Percentiles rank a stretch among this genome's conserved stretches.
phyloP scores from a whole-genome alignment of 1,140 invertebrate genomes.

The Caerostris extrusa region DNA sequence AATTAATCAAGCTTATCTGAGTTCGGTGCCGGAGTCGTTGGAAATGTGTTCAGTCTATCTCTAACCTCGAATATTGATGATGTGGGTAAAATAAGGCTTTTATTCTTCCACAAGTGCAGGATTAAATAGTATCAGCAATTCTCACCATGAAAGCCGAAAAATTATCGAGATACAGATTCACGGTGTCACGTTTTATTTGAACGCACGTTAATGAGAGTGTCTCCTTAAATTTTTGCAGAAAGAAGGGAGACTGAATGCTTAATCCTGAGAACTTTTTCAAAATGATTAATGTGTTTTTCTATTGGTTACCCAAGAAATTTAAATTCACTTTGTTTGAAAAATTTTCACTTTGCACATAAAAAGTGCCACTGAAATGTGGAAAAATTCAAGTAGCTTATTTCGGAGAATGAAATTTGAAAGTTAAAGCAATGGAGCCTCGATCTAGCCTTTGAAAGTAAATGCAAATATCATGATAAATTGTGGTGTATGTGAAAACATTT shows the following conservation, averaged over 20 bases:
- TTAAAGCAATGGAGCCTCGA: too few species aligned
- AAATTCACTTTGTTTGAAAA: neutral
- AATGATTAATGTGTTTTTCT: conserved; percentile 50
- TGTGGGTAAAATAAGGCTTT: conserved; percentile 49
- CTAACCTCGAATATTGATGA: conserved; percentile 69
- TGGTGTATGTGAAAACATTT: too few species aligned
- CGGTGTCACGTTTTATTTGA: conserved; percentile 25
- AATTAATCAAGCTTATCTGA: conserved; percentile 70
- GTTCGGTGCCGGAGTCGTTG: neutral
- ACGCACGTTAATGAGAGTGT: conserved; percentile 12
- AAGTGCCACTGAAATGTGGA: neutral
- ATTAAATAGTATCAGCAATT: conserved; percentile 61
- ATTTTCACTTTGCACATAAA: neutral
- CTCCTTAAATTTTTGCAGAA: conserved; percentile 15
- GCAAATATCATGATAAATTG: too few species aligned
- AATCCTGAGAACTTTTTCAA: neutral
- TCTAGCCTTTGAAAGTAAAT: too few species aligned
- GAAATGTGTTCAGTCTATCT: conserved; percentile 48
- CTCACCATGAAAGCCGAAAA: conserved; percentile 1
- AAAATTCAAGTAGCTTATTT: neutral
- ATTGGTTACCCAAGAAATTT: conserved; percentile 7
- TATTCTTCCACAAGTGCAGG: conserved; percentile 49
- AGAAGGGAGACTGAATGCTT: neutral
- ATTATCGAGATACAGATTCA: conserved; percentile 7
- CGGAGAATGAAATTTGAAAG: too few species aligned